Evolutionary conservation across 92 coral and sea anemone species (phyloP).

Genomic region (Bergia puertoricense): DNA sequence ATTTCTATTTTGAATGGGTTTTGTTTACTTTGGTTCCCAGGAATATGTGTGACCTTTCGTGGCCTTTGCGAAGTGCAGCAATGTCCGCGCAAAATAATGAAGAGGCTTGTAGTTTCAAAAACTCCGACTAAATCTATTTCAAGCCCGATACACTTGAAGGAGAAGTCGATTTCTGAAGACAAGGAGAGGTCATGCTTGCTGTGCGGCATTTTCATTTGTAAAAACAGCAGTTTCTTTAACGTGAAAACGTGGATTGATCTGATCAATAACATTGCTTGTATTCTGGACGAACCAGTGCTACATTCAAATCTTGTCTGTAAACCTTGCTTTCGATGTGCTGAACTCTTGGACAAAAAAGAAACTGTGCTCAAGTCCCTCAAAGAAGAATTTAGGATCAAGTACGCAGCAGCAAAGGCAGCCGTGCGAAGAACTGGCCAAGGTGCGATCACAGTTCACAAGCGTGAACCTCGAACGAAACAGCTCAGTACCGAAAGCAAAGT

Average conservation of each 20-base stretch:
- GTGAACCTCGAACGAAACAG: neutral
- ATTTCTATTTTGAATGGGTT: too few relatives aligned
- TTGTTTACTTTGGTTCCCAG: neutral
- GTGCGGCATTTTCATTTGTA: constrained; percentile 5
- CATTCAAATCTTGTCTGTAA: constrained; percentile 19
- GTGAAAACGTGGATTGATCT: constrained; percentile 4
- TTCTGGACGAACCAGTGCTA: neutral
- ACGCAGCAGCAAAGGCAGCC: constrained; percentile 19
- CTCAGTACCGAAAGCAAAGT: constrained; percentile 23
- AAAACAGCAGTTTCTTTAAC: constrained; percentile 3
- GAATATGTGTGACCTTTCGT: neutral
- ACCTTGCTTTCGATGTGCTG: constrained; percentile 31
- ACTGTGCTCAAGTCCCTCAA: constrained; percentile 19
- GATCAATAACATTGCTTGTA: neutral
- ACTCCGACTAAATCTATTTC: constrained; percentile 28
- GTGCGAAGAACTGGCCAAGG: neutral
- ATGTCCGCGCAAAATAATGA: constrained; percentile 6
- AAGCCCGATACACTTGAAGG: neutral
- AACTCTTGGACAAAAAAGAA: constrained; percentile 12
- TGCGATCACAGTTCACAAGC: constrained; percentile 9
- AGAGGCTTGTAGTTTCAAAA: constrained; percentile 5
- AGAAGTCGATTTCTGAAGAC: neutral
- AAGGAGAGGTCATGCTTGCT: constrained; percentile 10
- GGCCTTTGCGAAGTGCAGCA: neutral
- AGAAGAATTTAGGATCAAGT: constrained; percentile 22